Percentiles rank a stretch among this genome's conserved stretches.
Evolutionary conservation across 2,888 invertebrate species (phyloP).

Genomic region (Schizaphis graminum): DNA sequence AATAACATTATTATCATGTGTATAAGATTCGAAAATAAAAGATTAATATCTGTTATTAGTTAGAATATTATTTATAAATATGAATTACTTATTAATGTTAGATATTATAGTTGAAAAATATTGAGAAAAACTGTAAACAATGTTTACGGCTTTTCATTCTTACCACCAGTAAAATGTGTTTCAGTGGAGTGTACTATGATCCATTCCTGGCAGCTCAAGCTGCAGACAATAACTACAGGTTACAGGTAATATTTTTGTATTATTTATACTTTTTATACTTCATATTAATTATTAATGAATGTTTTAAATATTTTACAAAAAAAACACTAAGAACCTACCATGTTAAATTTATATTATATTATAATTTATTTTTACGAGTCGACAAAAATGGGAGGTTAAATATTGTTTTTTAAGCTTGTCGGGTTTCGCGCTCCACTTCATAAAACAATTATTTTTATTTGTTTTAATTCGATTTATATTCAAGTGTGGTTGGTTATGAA

Average conservation of each 20-base stretch:
- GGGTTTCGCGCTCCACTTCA: not conserved
- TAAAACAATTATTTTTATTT: constrained; percentile 33
- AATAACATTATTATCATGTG: not conserved
- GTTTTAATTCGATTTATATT: constrained; percentile 7
- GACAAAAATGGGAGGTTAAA: constrained; percentile 43
- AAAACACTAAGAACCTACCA: constrained; percentile 27
- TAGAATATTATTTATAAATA: not conserved
- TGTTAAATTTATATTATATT: constrained; percentile 19
- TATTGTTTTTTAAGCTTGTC: not conserved
- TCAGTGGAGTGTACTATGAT: constrained; percentile 93
- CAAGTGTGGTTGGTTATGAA: constrained; percentile 14
- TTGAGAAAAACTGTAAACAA: constrained; percentile 58
- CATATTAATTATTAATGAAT: constrained; percentile 60
- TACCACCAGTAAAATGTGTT: constrained; percentile 67
- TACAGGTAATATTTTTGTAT: constrained; percentile 79
- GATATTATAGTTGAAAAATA: not conserved
- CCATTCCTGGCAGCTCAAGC: constrained; percentile 87
- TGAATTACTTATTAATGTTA: constrained; percentile 34
- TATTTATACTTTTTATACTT: constrained; percentile 50
- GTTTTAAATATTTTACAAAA: constrained; percentile 48
- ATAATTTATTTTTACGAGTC: constrained; percentile 16
- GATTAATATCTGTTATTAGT: not conserved
- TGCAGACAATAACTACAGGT: constrained; percentile 85
- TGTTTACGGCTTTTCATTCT: constrained; percentile 62
- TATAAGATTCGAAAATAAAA: not conserved